Percentiles rank a stretch among this genome's conserved stretches.
Evolutionary conservation across 2,888 invertebrate genomes (phyloP).

Genomic region (Cantharis rustica): DNA sequence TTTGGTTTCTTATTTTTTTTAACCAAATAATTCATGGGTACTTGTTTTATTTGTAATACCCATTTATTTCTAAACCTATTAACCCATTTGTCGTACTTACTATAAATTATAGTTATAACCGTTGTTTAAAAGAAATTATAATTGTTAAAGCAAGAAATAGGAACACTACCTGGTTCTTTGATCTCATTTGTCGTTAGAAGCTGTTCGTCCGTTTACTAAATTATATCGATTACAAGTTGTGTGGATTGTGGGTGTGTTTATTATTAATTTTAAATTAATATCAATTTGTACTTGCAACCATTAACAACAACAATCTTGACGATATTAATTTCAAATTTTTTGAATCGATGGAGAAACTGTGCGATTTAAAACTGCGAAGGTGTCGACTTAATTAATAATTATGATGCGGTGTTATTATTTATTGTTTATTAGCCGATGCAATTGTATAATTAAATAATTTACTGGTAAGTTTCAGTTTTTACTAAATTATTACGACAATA

Average conservation of each 20-base stretch:
- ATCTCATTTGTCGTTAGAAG: slow-evolving; percentile 11
- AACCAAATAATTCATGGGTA: background rate
- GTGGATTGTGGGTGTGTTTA: slow-evolving; percentile 11
- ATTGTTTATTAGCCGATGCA: background rate
- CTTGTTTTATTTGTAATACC: background rate
- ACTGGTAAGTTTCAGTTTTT: background rate
- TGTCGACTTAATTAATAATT: background rate
- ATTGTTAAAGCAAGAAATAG: slow-evolving; percentile 10
- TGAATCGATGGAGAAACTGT: background rate
- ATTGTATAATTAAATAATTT: background rate
- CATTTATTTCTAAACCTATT: slow-evolving; percentile 2
- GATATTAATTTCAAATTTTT: background rate
- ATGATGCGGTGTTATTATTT: background rate
- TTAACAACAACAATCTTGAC: background rate
- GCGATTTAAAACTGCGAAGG: background rate
- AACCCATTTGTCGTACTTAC: background rate
- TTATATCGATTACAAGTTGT: background rate
- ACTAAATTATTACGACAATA: background rate
- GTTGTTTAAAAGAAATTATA: slow-evolving; percentile 3
- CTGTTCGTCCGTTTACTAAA: background rate
- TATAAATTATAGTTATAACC: slow-evolving; percentile 3
- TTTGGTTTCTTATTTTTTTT: background rate
- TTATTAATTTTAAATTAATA: slow-evolving; percentile 18
- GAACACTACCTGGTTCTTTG: slow-evolving; percentile 25
- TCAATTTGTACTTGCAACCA: slow-evolving; percentile 1